Evolutionary conservation across 1,140 invertebrate species (phyloP), one percentile per base, ranked within the genome.

Genomic region (Cryptotermes secundus): DNA sequence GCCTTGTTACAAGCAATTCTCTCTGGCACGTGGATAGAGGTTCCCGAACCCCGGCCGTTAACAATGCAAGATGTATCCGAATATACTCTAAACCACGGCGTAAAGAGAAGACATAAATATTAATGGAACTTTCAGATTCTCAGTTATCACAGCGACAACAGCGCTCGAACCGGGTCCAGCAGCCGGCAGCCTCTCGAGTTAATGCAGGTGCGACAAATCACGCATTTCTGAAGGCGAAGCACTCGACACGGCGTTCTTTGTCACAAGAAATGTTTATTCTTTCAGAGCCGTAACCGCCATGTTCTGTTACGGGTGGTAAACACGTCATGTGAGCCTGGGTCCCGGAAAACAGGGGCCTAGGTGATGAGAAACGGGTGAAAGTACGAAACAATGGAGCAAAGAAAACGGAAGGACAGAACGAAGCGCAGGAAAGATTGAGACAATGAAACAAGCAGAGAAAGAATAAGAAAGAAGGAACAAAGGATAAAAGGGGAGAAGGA

Each of bases 61-160:
- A 72, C 26, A 4, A 72, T 86, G 31, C 86, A 72, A 31, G 26
- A 72, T 72, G n/a, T 31, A 72, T 72, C 59, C 59, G n/a, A 72
- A 72, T 26, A 31, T 72, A 31, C 59, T 31, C n/a, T 7, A 72
- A 31, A 72, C 7, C 59, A 72, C n/a, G 4, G n/a, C 31, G 59
- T n/a, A 72, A 72, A 72, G 59, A 72, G 31, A 72, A 72, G 59
- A n/a, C 59, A 72, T 72, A 72, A 26, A 72, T 72, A 72, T 72
- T 72, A 72, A 72, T 72, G 59, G 6, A 72, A 31, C 59, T 72
- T 72, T 72, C 59, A 72, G 59, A 31, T 31, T 72, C 59, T 72
- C 59, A 12, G 59, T 26, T 72, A 72, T 72, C 59, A 72, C n/a
- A 72, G 31, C 9, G 10, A 72, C 16, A 59, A 72, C 59, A 72